phyloP scores from a whole-genome alignment of 2,113 vertebrate species.

The Platichthys stellatus region DNA sequence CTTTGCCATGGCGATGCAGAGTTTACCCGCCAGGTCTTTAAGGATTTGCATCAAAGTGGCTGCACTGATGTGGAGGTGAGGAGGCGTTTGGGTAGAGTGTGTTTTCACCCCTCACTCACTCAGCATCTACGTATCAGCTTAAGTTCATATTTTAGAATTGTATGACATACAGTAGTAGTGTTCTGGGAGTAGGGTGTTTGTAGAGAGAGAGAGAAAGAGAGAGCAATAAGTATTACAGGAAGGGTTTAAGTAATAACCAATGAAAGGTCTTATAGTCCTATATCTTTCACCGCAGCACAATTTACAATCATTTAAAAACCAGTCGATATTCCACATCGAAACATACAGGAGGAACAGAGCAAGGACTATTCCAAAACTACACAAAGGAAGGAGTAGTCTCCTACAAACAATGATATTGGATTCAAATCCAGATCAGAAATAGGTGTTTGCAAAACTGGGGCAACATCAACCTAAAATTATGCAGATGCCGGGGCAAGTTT shows the following conservation, averaged over 20 bases:
- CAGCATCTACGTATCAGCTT: slow-evolving; percentile 4
- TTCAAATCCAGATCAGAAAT: slow-evolving; percentile 50
- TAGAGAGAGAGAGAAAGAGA: background rate
- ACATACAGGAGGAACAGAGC: background rate
- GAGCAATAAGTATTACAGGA: too few species aligned
- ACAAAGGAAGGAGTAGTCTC: slow-evolving; percentile 37
- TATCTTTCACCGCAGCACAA: background rate
- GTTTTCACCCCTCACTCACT: slow-evolving; percentile 35
- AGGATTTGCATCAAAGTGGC: slow-evolving; percentile 73
- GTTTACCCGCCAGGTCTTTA: slow-evolving; percentile 68
- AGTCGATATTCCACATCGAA: background rate
- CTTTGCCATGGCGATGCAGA: slow-evolving; percentile 67
- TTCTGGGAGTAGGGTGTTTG: background rate
- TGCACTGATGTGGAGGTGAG: slow-evolving; percentile 47
- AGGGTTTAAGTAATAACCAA: too few species aligned
- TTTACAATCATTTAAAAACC: slow-evolving; percentile 2
- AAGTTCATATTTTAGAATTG: slow-evolving; percentile 41
- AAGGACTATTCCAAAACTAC: slow-evolving; percentile 29
- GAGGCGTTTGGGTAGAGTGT: slow-evolving; percentile 25
- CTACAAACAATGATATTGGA: slow-evolving; percentile 4
- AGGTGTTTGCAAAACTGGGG: slow-evolving; percentile 56
- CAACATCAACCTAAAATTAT: slow-evolving; percentile 58
- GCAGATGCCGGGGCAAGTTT: slow-evolving; percentile 55
- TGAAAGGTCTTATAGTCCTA: too few species aligned
- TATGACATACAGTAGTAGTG: background rate